These are phyloP conservation scores for Phycodurus eques DNA, from an alignment of 2,113 vertebrate species.

Conservation along the genomic window DNA sequence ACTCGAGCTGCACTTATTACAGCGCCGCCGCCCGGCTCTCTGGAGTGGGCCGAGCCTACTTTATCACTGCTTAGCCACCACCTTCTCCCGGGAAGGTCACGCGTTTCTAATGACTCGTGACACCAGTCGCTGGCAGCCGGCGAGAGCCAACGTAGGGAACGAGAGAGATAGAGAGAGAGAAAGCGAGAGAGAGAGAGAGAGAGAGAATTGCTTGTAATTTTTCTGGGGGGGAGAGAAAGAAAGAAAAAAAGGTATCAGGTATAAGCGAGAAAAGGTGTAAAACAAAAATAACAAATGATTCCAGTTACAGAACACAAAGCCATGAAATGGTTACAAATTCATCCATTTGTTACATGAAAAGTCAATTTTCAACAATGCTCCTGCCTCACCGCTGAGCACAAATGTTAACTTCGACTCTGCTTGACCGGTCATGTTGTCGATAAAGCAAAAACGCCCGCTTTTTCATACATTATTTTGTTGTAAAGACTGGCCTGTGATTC, in stretches of 20 bases:
- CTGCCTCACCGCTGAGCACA: not conserved
- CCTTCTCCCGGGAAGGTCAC: conserved; percentile 74
- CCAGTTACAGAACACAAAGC: not conserved
- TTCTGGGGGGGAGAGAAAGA: conserved; percentile 28
- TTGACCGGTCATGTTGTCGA: not conserved
- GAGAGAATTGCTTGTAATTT: conserved; percentile 19
- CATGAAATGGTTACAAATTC: not conserved
- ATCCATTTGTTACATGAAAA: not conserved
- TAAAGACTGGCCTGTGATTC: not conserved
- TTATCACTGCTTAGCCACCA: conserved; percentile 73
- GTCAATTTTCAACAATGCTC: not conserved
- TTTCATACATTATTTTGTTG: not conserved
- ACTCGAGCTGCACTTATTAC: conserved; percentile 73
- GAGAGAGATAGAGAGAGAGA: conserved; percentile 49
- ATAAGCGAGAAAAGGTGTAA: conserved; percentile 21
- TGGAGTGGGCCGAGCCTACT: conserved; percentile 64
- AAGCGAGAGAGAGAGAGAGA: conserved; percentile 39
- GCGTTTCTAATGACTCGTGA: conserved; percentile 74
- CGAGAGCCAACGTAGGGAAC: conserved; percentile 44
- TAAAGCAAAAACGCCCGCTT: not conserved
- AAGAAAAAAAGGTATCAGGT: conserved; percentile 32
- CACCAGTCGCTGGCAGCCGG: conserved; percentile 67
- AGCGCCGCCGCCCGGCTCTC: conserved; percentile 58
- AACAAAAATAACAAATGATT: not conserved
- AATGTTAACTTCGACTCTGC: not conserved